A percentile compares a stretch with the other conserved stretches of the same genome.
phyloP scores from a whole-genome alignment of 2,797 vertebrate species.

The Loris lydekkerianus region DNA sequence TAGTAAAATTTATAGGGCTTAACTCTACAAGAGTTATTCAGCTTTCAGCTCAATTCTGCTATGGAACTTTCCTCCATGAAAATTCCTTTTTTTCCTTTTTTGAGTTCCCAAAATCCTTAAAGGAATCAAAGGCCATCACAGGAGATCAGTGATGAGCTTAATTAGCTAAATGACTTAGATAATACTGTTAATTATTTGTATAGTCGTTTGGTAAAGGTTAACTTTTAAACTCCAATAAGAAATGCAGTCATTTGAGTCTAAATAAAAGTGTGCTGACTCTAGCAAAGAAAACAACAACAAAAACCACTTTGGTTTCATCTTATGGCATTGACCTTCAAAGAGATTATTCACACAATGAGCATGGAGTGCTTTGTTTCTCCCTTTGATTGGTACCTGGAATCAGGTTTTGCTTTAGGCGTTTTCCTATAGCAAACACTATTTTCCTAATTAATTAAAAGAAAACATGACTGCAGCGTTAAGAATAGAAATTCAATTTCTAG shows the following conservation, averaged over 20 bases:
- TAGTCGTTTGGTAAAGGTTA: slow-evolving; percentile 87
- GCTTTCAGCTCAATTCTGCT: background rate
- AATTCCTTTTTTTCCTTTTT: background rate
- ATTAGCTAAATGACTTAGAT: slow-evolving; percentile 79
- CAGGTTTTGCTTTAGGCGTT: slow-evolving; percentile 68
- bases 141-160: slow-evolving; percentile 1
- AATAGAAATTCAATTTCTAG: slow-evolving; percentile 70
- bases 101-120: slow-evolving; percentile 44
- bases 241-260: slow-evolving; percentile 82
- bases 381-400: slow-evolving; percentile 59
- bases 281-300: slow-evolving; percentile 51
- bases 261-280: slow-evolving; percentile 82
- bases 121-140: background rate
- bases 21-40: background rate
- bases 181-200: slow-evolving; percentile 86
- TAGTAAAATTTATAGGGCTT: background rate
- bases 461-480: slow-evolving; percentile 44
- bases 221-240: slow-evolving; percentile 83
- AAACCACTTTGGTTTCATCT: slow-evolving; percentile 40
- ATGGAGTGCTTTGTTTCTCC: background rate
- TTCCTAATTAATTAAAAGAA: slow-evolving; percentile 78
- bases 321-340: slow-evolving; percentile 70
- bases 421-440: slow-evolving; percentile 58
- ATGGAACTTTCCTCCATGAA: background rate
- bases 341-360: slow-evolving; percentile 14